These are phyloP conservation scores for Cyprinella venusta DNA, from an alignment of 2,797 vertebrate species.

Conservation along the genomic window DNA sequence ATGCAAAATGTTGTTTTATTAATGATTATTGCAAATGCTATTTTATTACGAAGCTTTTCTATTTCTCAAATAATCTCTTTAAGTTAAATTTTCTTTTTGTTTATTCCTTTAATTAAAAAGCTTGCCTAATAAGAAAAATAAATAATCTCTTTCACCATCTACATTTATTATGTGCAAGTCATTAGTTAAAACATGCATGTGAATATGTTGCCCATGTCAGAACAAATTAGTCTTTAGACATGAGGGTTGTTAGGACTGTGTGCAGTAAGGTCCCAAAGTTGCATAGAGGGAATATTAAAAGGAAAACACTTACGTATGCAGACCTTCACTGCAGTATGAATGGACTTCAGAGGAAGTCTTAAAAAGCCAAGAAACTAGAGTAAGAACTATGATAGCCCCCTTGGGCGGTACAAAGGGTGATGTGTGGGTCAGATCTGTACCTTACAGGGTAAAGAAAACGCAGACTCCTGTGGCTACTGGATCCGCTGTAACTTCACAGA, in stretches of 20 bases:
- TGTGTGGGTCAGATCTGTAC: conserved; percentile 25
- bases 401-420: conserved; percentile 4
- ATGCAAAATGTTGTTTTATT: neutral
- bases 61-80: neutral
- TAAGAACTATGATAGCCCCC: conserved; percentile 22
- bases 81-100: neutral
- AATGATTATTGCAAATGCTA: neutral
- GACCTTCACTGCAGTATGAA: conserved; percentile 15
- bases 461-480: conserved; percentile 52
- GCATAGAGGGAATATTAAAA: conserved; percentile 31
- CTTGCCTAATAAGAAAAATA: neutral
- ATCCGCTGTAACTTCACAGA: conserved; percentile 53
- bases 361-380: conserved; percentile 21
- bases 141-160: neutral
- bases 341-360: conserved; percentile 26
- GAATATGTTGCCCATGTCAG: conserved; percentile 16
- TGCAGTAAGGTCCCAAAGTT: neutral
- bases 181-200: conserved; percentile 18
- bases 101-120: conserved; percentile 2
- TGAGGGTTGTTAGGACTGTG: conserved; percentile 24
- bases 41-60: neutral
- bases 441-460: conserved; percentile 22
- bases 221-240: conserved; percentile 24
- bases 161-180: conserved; percentile 9
- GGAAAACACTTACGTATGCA: conserved; percentile 18